These are phyloP conservation scores for Atrichornis clamosus DNA, from an alignment of 2,113 vertebrate genomes.

Conservation along the genomic window DNA sequence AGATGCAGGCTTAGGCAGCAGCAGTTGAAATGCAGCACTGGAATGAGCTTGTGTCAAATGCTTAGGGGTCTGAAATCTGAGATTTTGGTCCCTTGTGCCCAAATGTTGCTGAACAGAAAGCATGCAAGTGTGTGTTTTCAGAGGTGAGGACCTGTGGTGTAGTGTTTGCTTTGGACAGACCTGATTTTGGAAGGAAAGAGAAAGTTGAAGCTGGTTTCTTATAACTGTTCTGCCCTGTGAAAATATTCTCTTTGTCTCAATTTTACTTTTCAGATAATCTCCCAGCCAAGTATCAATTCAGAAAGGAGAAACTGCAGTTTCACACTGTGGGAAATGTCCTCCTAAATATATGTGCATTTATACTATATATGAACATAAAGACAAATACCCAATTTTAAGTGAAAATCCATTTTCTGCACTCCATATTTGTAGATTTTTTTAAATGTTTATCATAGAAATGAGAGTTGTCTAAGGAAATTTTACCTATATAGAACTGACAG, in stretches of 20 bases:
- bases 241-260: neutral
- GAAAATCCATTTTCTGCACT: neutral
- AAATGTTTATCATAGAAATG: neutral
- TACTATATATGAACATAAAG: neutral
- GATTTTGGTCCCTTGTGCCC: neutral
- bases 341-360: neutral
- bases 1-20: neutral
- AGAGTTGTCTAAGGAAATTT: neutral
- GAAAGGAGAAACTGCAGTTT: neutral
- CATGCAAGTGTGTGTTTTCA: neutral
- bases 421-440: neutral
- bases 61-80: neutral
- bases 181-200: neutral
- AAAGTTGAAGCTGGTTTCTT: neutral
- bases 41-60: neutral
- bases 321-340: neutral
- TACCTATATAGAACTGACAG: neutral
- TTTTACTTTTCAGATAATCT: neutral
- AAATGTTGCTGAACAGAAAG: neutral
- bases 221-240: neutral
- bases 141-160: neutral
- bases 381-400: neutral
- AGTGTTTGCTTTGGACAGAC: neutral
- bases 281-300: neutral
- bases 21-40: neutral